Base-by-base conservation (phyloP, 2,797 vertebrate genomes). In the Periophthalmus magnuspinnatus region DNA sequence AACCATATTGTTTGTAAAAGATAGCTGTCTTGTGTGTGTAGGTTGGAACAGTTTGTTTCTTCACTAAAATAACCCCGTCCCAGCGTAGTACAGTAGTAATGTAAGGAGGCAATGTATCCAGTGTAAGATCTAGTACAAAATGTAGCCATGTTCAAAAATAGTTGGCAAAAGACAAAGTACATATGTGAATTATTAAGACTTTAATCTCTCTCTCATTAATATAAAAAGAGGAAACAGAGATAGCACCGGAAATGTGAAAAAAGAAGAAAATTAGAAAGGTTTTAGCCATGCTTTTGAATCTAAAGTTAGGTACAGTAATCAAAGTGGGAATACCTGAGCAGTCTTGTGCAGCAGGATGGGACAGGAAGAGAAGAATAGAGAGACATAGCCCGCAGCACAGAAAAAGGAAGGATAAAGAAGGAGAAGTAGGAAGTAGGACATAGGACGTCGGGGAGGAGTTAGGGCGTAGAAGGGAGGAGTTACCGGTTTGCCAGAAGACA, bases 401-500 rank as follows among this genome's bases (percentile, higher is more conserved):
- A 52, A 11, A 50, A 69, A 60, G 50, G 38, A 62, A 68, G 22
- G 50, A 41, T 38, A 41, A 13, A 66, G 28, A 22, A 64, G 45
- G 63, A 34, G 36, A 52, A n/a, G 24, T 52, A 65, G 60, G 66
- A 63, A 41, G 57, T 54, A 21, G 8, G 16, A 68, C n/a, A 55
- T 58, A 38, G 66, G 47, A 14, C 47, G 34, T 56, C 62, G 74
- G 75, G 5, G 41, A 65, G 60, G 68, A 65, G 38, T 55, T 54
- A 24, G 13, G 11, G 65, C 24, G 41, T 56, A 32, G 66, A 19
- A 14, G 47, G 34, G 76, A 68, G 67, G 74, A 84, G 88, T 94
- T 94, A 94, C 94, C 93, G 89, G 86, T 81, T 82, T 87, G 79
- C 88, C 91, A 87, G 89, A 85, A 87, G 91, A 79, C 92, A 93